Evolutionary conservation across 2,797 vertebrate genomes (phyloP), one percentile per base, ranked within the genome.

Genomic region (Pangasius krempfi): DNA sequence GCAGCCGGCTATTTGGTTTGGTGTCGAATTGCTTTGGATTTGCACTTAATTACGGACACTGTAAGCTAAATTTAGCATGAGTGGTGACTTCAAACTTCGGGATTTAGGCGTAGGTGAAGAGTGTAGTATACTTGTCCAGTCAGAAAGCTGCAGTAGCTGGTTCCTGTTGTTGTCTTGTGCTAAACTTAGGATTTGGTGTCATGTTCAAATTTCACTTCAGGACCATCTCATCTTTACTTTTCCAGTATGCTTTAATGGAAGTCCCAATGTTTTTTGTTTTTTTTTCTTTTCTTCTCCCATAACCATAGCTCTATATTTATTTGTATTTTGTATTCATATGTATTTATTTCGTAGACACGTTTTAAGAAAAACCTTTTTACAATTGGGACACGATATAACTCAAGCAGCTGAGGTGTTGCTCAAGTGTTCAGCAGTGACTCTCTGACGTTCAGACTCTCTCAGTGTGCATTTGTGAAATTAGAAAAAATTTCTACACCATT

Each of bases 41-140:
- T 5, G 84, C 12, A 52, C 20, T 84, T 90, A 82, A 88, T 88
- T 89, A 86, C 84, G 79, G 81, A 80, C 85, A 60, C 33, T 27
- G 82, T 20, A n/a, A 73, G 87, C 54, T 90, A 86, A 54, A 80
- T 87, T 87, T 79, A 87, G 79, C 25, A 2, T 1, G 20, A 84
- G 75, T 64, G 83, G 50, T 85, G 66, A 64, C 85, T 70, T 73
- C 16, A 90, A 52, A 13, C 72, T 85, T 12, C 25, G 64, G 58
- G n/a, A 54, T 87, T 68, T 52, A 50, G 78, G 37, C 54, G n/a
- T 76, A 72, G n/a, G 60, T 89, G 44, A 60, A n/a, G 25, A 70
- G 25, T 44, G 72, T 33, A 20, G 52, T 20, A 27, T 25, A 37
- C 56, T 37, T 47, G 72, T 64, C 1, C 2, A 33, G 58, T 56